Conservation (phyloP, 2,113 vertebrate genomes). For the Rhinopomastus cyanomelas region DNA sequence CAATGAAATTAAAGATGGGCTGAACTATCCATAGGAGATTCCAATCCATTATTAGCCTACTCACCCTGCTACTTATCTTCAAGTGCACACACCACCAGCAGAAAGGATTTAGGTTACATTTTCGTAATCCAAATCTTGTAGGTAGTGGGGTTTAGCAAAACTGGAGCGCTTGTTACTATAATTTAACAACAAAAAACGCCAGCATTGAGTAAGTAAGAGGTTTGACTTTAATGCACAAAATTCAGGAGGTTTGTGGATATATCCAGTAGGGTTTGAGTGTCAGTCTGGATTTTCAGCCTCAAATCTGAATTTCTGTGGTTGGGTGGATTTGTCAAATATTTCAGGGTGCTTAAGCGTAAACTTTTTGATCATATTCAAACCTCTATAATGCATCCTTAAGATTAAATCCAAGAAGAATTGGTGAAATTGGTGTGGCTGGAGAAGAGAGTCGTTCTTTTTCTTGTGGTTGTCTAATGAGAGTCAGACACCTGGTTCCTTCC, state of each 20-base stretch:
- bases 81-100: constrained; percentile 50
- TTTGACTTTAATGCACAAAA: constrained; percentile 19
- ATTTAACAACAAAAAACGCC: constrained; percentile 15
- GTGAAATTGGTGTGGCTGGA: rapidly evolving
- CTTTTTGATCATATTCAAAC: neutral
- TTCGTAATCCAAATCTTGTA: constrained; percentile 70
- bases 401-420: neutral
- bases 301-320: neutral
- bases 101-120: constrained; percentile 62
- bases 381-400: neutral
- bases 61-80: constrained; percentile 66
- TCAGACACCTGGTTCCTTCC: rapidly evolving
- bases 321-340: constrained; percentile 41
- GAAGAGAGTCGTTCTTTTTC: neutral
- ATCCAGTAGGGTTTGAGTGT: neutral
- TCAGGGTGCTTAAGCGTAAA: neutral
- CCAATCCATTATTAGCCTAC: constrained; percentile 51
- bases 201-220: constrained; percentile 1
- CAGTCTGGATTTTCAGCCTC: constrained; percentile 43
- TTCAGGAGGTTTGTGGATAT: neutral
- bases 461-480: too few relatives aligned
- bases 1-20: constrained; percentile 49
- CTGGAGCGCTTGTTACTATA: constrained; percentile 60
- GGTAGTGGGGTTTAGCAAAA: constrained; percentile 55
- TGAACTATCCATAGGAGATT: constrained; percentile 50